These are phyloP conservation scores for Labroides dimidiatus DNA, from an alignment of 2,797 vertebrate genomes.

Conservation along the genomic window DNA sequence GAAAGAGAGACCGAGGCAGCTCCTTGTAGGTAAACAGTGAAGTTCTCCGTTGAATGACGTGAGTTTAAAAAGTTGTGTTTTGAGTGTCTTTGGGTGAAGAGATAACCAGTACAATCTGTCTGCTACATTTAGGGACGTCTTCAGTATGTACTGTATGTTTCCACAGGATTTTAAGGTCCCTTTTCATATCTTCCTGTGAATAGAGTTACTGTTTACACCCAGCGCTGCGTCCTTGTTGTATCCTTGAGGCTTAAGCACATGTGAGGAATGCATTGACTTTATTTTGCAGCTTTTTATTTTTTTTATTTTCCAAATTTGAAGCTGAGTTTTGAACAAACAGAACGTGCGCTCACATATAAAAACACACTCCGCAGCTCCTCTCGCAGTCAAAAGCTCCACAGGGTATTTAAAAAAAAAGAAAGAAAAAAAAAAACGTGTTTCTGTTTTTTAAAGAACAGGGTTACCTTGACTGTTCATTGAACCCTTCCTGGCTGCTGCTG, in stretches of 20 bases:
- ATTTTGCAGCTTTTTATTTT: not conserved
- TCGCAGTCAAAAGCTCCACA: not conserved
- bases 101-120: too few relatives aligned
- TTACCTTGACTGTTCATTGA: conserved; percentile 4
- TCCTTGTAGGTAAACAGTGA: too few relatives aligned
- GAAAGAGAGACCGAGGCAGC: too few relatives aligned
- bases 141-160: not conserved
- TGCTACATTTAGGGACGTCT: not conserved
- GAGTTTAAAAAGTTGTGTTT: too few relatives aligned
- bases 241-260: conserved; percentile 7
- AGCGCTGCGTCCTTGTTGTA: conserved; percentile 5
- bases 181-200: not conserved
- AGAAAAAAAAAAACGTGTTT: too few relatives aligned
- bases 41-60: too few relatives aligned
- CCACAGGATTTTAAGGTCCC: not conserved
- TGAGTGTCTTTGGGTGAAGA: too few relatives aligned
- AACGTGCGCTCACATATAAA: not conserved
- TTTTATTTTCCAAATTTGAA: not conserved
- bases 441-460: not conserved
- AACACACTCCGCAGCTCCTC: too few relatives aligned
- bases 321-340: not conserved
- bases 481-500: not conserved
- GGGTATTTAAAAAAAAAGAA: not conserved
- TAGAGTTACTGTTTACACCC: conserved; percentile 9
- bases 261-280: not conserved